Conservation (phyloP, 2,888 invertebrate species). For the Saturnia japonica region DNA sequence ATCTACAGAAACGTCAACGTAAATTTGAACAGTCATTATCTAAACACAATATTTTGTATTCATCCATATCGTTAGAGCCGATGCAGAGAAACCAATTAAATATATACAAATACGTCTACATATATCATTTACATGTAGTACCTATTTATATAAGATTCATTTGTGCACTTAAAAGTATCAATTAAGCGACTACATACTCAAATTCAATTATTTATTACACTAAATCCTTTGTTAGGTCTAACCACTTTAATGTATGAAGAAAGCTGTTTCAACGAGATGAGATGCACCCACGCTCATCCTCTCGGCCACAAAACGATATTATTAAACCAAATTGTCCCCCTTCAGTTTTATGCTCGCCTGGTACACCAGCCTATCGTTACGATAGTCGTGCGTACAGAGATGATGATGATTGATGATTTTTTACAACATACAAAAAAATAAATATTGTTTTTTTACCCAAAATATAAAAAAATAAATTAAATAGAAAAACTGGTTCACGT, state of each 20-base stretch:
- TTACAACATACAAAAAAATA: too few relatives aligned
- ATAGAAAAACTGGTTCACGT: slow-evolving; percentile 44
- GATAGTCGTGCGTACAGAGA: slow-evolving; percentile 47
- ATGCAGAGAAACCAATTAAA: too few relatives aligned
- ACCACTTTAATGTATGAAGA: slow-evolving; percentile 26
- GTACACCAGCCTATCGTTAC: slow-evolving; percentile 52
- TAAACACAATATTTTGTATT: too few relatives aligned
- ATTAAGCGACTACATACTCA: neutral
- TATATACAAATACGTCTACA: too few relatives aligned
- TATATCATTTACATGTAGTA: too few relatives aligned
- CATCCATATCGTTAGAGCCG: too few relatives aligned
- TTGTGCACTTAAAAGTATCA: neutral
- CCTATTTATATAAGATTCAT: too few relatives aligned
- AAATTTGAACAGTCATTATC: too few relatives aligned
- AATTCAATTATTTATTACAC: neutral
- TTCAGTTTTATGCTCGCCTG: slow-evolving; percentile 60
- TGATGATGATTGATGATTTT: too few relatives aligned
- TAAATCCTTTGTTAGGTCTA: slow-evolving; percentile 4
- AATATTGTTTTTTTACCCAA: slow-evolving; percentile 38
- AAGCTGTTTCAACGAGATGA: slow-evolving; percentile 41
- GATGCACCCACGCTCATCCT: slow-evolving; percentile 53
- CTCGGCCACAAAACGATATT: slow-evolving; percentile 51
- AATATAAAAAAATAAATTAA: slow-evolving; percentile 35
- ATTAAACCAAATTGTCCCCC: slow-evolving; percentile 57
- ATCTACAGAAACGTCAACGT: too few relatives aligned